Base-by-base conservation (phyloP, 2,797 vertebrate species). In the Lacerta agilis region DNA sequence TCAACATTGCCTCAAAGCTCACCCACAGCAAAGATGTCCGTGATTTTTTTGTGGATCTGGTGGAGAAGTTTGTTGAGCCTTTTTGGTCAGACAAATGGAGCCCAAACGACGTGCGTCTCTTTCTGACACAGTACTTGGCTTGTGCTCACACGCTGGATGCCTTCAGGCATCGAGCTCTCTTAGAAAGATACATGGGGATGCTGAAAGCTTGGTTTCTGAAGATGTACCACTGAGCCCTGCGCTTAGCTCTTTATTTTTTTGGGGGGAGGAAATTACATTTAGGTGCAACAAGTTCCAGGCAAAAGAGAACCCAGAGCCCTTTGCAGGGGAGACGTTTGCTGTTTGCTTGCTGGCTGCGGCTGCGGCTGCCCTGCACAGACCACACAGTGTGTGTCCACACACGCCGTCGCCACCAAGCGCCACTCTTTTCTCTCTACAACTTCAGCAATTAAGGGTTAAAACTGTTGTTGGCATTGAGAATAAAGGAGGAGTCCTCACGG, bases 31-130 rank as follows among this genome's bases (percentile, higher is more conserved):
- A 98, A 96, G 98, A 99, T 3, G 98, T 98, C 86, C 92, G 98
- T 85, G 98, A 99, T 93, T 97, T 99, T 89, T 99, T 99, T 90
- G 98, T 98, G 76, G 98, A 99, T 93, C 97, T 99, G 0, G 98
- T 99, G 38, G 98, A 99, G 94, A 99, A 98, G 98, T 98, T 98
- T 93, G 97, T 99, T 91, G 98, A 98, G 94, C 98, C 98, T 1
- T 98, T 98, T 94, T 97, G 98, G 49, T 98, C 98, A 0, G 98
- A 98, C 93, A 97, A 97, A 89, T 98, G 98, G 98, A 97, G 96
- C 11, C 87, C 96, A 61, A 96, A 94, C 1, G 98, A 98, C 0
- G 96, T 98, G 85, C 96, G 96, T 38, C 97, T 98, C 86, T 99
- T 98, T 94, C 96, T 99, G 89, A 98, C 97, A 64, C 98, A 99